phyloP scores from a whole-genome alignment of 2,888 invertebrate species.

The Corbicula japonica region DNA sequence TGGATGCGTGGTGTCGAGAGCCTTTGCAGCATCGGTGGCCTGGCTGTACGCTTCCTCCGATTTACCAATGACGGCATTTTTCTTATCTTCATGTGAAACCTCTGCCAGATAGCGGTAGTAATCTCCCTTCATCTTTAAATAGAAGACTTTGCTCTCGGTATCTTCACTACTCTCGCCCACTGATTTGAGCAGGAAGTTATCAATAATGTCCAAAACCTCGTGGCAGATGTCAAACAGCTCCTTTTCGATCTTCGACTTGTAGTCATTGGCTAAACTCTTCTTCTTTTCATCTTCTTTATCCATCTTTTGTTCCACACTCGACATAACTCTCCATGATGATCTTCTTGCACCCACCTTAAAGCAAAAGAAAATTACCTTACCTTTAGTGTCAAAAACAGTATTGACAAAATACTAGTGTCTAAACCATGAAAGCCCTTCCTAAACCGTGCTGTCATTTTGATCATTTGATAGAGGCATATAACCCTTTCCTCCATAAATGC shows the following conservation, averaged over 20 bases:
- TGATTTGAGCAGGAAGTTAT: constrained; percentile 97
- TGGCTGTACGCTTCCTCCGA: constrained; percentile 96
- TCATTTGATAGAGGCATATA: too few species aligned
- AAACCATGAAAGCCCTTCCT: too few species aligned
- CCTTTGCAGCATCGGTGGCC: constrained; percentile 98
- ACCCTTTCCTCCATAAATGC: too few species aligned
- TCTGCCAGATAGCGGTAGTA: constrained; percentile 99
- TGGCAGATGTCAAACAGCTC: constrained; percentile 99
- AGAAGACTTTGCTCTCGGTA: constrained; percentile 91
- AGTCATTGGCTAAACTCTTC: constrained; percentile 99
- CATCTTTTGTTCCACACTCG: constrained; percentile 99
- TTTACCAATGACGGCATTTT: constrained; percentile 21
- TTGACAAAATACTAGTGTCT: too few species aligned
- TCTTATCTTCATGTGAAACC: constrained; percentile 88
- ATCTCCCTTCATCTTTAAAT: constrained; percentile 99
- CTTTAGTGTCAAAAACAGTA: too few species aligned
- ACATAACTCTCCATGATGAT: constrained; percentile 99
- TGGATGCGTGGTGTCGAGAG: constrained; percentile 99
- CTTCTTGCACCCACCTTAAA: constrained; percentile 95
- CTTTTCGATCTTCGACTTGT: constrained; percentile 99
- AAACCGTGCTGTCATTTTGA: too few species aligned
- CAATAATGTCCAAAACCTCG: constrained; percentile 97
- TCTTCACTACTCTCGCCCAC: constrained; percentile 93
- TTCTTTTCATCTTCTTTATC: constrained; percentile 91
- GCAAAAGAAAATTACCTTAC: neutral